Percentiles rank a stretch among this genome's conserved stretches.
Evolutionary conservation across 2,113 vertebrate species (phyloP).

Genomic region (Melanocharis versteri): DNA sequence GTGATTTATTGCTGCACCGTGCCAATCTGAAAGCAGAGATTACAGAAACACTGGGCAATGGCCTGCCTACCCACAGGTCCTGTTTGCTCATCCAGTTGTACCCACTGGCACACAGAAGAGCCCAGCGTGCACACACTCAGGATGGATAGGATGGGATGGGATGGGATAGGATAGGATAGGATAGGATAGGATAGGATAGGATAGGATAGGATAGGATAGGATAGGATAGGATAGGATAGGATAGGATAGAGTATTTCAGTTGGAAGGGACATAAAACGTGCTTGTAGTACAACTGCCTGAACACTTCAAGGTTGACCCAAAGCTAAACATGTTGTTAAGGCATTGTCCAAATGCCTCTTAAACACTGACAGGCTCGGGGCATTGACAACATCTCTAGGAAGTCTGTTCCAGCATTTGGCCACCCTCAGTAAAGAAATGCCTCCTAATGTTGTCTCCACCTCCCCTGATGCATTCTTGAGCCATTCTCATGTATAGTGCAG

Average conservation of each 20-base stretch:
- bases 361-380: too few relatives aligned
- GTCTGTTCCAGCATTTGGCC: not conserved
- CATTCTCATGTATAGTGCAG: not conserved
- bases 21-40: not conserved
- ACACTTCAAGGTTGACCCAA: not conserved
- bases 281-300: not conserved
- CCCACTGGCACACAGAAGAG: not conserved
- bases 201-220: too few relatives aligned
- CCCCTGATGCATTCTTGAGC: not conserved
- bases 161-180: not conserved
- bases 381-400: not conserved
- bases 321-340: not conserved
- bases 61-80: not conserved
- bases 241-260: not conserved
- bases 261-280: not conserved
- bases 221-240: not conserved
- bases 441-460: not conserved
- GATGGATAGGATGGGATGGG: not conserved
- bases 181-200: too few relatives aligned
- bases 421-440: not conserved
- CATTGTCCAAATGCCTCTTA: not conserved
- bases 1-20: not conserved
- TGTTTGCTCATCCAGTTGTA: not conserved
- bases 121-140: not conserved
- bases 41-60: not conserved